Evolutionary conservation across 2,888 invertebrate species (phyloP).

Genomic region (Apamea anceps): DNA sequence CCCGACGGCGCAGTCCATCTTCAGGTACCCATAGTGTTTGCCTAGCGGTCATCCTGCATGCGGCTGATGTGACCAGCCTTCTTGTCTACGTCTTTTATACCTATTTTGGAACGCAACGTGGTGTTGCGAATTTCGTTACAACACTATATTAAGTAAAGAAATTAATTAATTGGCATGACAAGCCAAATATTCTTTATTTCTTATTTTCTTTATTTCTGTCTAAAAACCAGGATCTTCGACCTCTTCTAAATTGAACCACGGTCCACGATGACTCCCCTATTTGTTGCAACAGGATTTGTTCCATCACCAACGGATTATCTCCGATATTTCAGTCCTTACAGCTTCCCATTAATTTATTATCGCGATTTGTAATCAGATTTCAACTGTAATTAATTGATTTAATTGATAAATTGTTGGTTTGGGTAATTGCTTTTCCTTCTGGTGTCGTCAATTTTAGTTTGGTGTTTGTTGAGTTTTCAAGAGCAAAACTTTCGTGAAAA

Average conservation of each 20-base stretch:
- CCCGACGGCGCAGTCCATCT: too few species aligned
- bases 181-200: too few species aligned
- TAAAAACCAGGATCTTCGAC: neutral
- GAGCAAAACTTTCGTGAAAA: neutral
- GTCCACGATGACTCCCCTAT: constrained; percentile 51
- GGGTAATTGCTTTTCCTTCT: constrained; percentile 36
- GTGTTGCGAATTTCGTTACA: too few species aligned
- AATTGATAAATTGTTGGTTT: constrained; percentile 37
- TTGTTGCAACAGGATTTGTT: constrained; percentile 58
- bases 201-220: neutral
- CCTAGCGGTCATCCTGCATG: too few species aligned
- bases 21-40: neutral
- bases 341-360: constrained; percentile 58
- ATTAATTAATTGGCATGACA: too few species aligned
- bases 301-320: constrained; percentile 39
- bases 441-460: constrained; percentile 11
- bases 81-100: neutral
- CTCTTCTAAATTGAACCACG: constrained; percentile 57
- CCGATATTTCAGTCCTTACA: constrained; percentile 60
- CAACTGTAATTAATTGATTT: constrained; percentile 56
- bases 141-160: too few species aligned
- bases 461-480: constrained; percentile 10
- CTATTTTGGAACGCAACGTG: too few species aligned
- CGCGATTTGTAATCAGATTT: constrained; percentile 58
- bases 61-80: neutral